phyloP scores from a whole-genome alignment of 2,113 vertebrate genomes.

The Mobula birostris region DNA sequence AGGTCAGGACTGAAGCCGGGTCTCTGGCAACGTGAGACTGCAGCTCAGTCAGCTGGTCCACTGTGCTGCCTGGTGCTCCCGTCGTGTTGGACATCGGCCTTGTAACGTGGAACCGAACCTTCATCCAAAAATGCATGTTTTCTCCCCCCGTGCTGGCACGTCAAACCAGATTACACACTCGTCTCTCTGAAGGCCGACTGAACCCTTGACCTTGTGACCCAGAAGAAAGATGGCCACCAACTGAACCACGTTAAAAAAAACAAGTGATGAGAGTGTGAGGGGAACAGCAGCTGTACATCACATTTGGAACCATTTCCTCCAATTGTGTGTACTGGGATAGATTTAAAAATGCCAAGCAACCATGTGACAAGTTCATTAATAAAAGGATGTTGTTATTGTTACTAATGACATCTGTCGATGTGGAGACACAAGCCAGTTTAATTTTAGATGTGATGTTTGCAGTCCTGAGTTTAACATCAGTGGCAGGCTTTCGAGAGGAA shows the following conservation, averaged over 20 bases:
- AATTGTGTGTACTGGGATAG: neutral
- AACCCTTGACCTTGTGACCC: neutral
- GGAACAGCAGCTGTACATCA: neutral
- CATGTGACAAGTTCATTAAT: neutral
- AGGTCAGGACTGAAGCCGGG: too few species aligned
- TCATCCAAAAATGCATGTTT: neutral
- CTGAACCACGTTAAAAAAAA: neutral
- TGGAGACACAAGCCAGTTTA: neutral
- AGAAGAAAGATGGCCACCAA: neutral
- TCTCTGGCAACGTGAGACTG: too few species aligned
- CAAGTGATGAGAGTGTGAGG: too few species aligned
- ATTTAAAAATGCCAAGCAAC: neutral
- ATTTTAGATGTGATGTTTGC: neutral
- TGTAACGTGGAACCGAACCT: too few species aligned
- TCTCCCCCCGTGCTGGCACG: neutral
- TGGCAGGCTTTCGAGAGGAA: neutral
- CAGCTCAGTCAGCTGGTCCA: too few species aligned
- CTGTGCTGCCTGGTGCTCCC: too few species aligned
- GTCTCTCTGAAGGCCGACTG: neutral
- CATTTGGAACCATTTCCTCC: neutral
- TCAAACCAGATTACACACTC: neutral
- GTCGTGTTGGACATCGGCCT: too few species aligned
- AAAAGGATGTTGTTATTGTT: neutral
- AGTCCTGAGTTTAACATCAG: neutral
- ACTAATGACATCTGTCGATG: neutral